A percentile compares a stretch with the other conserved stretches of the same genome.
Conservation (phyloP, 2,797 vertebrate genomes). For the Coregonus ussuriensis region DNA sequence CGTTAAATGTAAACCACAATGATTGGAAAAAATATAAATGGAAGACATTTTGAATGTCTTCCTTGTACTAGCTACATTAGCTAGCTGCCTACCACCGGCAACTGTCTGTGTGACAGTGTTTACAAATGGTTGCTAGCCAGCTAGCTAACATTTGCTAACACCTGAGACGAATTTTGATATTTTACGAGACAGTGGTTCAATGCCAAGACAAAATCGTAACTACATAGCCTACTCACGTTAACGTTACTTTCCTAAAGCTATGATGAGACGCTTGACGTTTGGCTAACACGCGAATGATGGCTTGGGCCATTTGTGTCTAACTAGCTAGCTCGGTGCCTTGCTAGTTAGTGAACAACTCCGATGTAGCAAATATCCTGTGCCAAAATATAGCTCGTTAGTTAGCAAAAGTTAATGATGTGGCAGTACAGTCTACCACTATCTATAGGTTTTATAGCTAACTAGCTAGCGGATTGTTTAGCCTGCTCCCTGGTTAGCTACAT, state of each 20-base stretch:
- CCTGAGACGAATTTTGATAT: background rate
- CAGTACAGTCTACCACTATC: background rate
- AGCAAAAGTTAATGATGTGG: background rate
- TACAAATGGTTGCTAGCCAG: constrained; percentile 23
- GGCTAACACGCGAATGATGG: background rate
- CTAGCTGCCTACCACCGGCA: constrained; percentile 5
- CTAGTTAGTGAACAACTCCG: background rate
- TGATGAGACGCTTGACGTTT: background rate
- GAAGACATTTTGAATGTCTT: constrained; percentile 67
- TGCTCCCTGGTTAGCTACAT: background rate
- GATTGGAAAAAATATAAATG: constrained; percentile 40
- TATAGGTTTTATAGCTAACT: background rate
- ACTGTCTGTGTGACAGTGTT: background rate
- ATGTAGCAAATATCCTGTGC: background rate
- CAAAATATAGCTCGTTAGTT: background rate
- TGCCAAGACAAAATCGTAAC: background rate
- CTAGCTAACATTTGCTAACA: background rate
- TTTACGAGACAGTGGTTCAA: background rate
- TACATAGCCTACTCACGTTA: background rate
- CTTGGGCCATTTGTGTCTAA: background rate
- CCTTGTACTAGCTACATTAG: constrained; percentile 43
- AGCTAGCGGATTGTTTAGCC: background rate
- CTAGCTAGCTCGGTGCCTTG: background rate
- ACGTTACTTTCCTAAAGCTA: background rate
- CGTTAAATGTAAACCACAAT: background rate